A percentile compares a stretch with the other conserved stretches of the same genome.
Evolutionary conservation across 2,888 invertebrate genomes (phyloP).

Genomic region (Dryadula phaetusa): DNA sequence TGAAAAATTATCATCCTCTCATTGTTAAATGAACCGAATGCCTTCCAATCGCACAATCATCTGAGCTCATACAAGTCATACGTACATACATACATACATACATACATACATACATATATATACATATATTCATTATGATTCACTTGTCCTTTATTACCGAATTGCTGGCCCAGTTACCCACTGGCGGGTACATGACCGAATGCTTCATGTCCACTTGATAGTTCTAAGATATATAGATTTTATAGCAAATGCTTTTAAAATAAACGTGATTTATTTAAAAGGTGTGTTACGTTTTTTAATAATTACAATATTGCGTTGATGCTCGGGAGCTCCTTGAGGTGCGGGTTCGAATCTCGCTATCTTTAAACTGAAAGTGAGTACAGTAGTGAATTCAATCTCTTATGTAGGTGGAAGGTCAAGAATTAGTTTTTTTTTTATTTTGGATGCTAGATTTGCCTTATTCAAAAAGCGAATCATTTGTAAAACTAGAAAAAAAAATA

Average conservation of each 20-base stretch:
- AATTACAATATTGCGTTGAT: too few relatives aligned
- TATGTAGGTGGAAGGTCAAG: too few relatives aligned
- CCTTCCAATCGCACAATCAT: conserved; percentile 18
- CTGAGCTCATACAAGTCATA: not conserved
- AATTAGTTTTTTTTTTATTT: too few relatives aligned
- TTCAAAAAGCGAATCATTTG: too few relatives aligned
- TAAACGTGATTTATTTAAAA: too few relatives aligned
- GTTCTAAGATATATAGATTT: conserved; percentile 4
- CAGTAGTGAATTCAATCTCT: too few relatives aligned
- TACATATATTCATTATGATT: conserved; percentile 25
- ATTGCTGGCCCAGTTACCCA: conserved; percentile 36
- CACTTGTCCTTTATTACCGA: conserved; percentile 33
- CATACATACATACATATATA: not conserved
- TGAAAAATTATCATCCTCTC: conserved; percentile 7
- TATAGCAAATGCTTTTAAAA: not conserved
- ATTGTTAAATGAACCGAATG: conserved; percentile 25
- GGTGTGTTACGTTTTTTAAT: too few relatives aligned
- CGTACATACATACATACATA: not conserved
- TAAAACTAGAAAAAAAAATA: too few relatives aligned
- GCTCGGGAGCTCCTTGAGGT: too few relatives aligned
- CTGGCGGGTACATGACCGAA: conserved; percentile 33
- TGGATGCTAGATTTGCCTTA: too few relatives aligned
- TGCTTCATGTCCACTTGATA: not conserved
- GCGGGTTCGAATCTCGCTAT: too few relatives aligned
- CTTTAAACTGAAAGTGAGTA: too few relatives aligned